A percentile compares a stretch with the other conserved stretches of the same genome.
Evolutionary conservation across 2,113 vertebrate species (phyloP).

Genomic region (Anarhynchus alexandrinus): DNA sequence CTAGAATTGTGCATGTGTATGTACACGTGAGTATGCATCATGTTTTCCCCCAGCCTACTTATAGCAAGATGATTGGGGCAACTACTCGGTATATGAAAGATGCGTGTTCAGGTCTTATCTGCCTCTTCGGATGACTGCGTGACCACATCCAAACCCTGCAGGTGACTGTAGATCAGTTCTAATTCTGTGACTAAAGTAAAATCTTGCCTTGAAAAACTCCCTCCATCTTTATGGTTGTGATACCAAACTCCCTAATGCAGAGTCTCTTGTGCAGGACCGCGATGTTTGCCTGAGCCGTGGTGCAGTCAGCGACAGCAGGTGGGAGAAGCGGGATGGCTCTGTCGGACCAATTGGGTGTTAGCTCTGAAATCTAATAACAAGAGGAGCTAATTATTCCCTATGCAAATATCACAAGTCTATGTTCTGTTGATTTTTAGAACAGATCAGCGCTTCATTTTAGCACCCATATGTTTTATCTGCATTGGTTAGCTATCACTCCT

Average conservation of each 20-base stretch:
- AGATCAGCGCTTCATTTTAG: neutral
- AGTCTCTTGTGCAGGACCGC: neutral
- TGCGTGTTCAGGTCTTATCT: neutral
- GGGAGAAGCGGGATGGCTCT: neutral
- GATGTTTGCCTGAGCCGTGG: neutral
- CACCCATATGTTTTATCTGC: neutral
- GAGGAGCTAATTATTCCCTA: neutral
- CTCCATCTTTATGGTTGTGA: neutral
- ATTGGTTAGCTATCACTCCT: neutral
- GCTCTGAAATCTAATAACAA: neutral
- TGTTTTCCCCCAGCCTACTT: neutral
- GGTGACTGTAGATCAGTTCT: neutral
- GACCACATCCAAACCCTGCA: neutral
- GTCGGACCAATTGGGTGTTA: neutral
- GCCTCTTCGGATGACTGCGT: neutral
- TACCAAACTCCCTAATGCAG: accelerated
- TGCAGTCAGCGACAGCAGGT: neutral
- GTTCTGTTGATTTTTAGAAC: constrained; percentile 18
- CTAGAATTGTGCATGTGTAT: neutral
- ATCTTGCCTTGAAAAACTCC: neutral
- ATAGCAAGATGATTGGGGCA: neutral
- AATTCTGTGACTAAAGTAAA: neutral
- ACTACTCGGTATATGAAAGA: neutral
- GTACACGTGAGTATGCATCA: accelerated
- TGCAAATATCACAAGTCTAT: neutral